These are phyloP conservation scores for Falco biarmicus DNA, from an alignment of 2,797 vertebrate species.

Conservation along the genomic window DNA sequence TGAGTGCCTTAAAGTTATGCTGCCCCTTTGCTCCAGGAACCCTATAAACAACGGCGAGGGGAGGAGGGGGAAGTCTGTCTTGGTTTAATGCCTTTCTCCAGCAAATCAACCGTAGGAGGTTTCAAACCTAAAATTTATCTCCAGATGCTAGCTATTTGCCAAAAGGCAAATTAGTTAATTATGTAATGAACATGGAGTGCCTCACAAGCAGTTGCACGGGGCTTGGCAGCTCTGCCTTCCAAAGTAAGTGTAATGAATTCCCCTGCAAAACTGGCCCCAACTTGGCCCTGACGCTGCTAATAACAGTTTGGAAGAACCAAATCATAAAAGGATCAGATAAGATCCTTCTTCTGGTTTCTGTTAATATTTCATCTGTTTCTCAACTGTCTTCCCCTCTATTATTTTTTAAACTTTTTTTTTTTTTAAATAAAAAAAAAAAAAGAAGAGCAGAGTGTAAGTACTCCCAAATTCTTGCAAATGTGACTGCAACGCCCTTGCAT, in stretches of 20 bases:
- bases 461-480: not conserved
- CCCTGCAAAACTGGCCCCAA: not conserved
- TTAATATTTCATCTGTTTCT: not conserved
- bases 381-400: not conserved
- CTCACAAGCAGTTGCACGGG: not conserved
- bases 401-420: not conserved
- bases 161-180: slow-evolving; percentile 56
- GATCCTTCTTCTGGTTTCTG: not conserved
- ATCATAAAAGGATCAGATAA: not conserved
- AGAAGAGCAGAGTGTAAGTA: not conserved
- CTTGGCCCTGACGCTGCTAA: not conserved
- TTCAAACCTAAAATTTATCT: slow-evolving; percentile 54
- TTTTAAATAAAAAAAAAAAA: too few relatives aligned
- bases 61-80: not conserved
- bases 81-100: slow-evolving; percentile 10
- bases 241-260: not conserved
- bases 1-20: not conserved
- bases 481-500: rapidly evolving
- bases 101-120: slow-evolving; percentile 1
- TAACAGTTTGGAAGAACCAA: not conserved
- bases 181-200: slow-evolving; percentile 20
- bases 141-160: slow-evolving; percentile 48
- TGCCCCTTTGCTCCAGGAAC: not conserved
- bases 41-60: not conserved
- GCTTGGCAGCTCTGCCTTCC: slow-evolving; percentile 37